Percentiles rank a stretch among this genome's conserved stretches.
Evolutionary conservation across 2,113 vertebrate species (phyloP).

Genomic region (Ranitomeya imitator): DNA sequence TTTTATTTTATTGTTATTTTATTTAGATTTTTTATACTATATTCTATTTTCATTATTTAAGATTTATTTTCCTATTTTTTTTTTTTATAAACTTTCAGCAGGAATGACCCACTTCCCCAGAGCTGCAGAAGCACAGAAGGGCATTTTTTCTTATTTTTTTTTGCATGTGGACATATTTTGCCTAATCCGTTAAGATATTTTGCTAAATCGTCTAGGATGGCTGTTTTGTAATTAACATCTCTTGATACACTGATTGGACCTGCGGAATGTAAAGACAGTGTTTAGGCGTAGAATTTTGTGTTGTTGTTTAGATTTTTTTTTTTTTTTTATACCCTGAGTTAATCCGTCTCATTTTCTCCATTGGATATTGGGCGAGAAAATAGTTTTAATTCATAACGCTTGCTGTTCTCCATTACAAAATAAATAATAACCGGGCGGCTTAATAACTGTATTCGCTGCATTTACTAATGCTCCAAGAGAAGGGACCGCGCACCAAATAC

Average conservation of each 20-base stretch:
- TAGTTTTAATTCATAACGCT: constrained; percentile 58
- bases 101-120: constrained; percentile 23
- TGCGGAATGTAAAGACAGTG: constrained; percentile 50
- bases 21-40: no score
- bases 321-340: constrained; percentile 37
- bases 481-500: constrained; percentile 64
- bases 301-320: background rate
- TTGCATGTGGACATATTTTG: constrained; percentile 39
- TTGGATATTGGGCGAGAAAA: constrained; percentile 46
- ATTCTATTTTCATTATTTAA: no score
- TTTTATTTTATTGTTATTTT: no score
- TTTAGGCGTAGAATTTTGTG: constrained; percentile 32
- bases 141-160: constrained; percentile 1
- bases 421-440: constrained; percentile 57
- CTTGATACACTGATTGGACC: constrained; percentile 52
- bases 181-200: constrained; percentile 51
- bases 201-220: constrained; percentile 42
- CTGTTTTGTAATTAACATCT: constrained; percentile 49
- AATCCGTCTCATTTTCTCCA: constrained; percentile 52
- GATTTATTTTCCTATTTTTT: no score
- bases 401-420: constrained; percentile 60
- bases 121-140: constrained; percentile 39
- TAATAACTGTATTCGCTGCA: constrained; percentile 61
- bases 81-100: background rate
- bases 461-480: constrained; percentile 71